Base-by-base conservation (phyloP, 35 echinoderm and acorn worm species). In the Ophioderma brevispina region DNA sequence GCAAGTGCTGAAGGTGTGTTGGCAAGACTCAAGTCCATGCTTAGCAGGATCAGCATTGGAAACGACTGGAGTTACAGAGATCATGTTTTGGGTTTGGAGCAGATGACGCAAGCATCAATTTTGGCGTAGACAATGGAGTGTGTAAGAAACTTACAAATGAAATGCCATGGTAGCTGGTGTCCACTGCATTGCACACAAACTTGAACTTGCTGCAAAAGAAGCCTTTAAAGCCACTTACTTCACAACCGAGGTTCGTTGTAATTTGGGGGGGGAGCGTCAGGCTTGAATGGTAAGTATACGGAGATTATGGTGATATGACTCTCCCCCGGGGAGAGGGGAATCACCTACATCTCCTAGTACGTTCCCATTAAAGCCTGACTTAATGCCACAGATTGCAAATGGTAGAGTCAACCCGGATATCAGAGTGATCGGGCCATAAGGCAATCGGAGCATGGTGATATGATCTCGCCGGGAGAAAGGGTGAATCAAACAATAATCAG, bases 181-280 rank as follows among this genome's bases (percentile, higher is more conserved):
- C 14, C 81, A 91, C 37, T 91, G 89, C 78, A 70, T 87, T n/a
- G 86, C 87, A 1, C 92, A 94, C 33, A 82, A 40, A 19, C 76
- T 94, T 30, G 92, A 94, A 46, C 34, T 94, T 40, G 92, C 87
- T 32, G 14, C 88, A 13, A 94, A 94, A 39, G 75, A 85, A 77
- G 85, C 78, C 46, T 89, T 93, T 84, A 82, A 88, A 36, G 79
- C 35, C 8, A 80, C 85, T 6, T 90, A 91, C 39, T 91, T 76
- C 89, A 91, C 86, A 79, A 76, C 40, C 79, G 78, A 88, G 35
- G 35, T n/a, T 31, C 39, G 37, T n/a, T n/a, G n/a, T n/a, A n/a
- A n/a, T n/a, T n/a, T n/a, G n/a, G n/a, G n/a, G n/a, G n/a, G n/a
- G n/a, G n/a, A n/a, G n/a, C n/a, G n/a, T n/a, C n/a, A n/a, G n/a